Evolutionary conservation across 2,113 vertebrate species (phyloP).

Genomic region (Vimba vimba): DNA sequence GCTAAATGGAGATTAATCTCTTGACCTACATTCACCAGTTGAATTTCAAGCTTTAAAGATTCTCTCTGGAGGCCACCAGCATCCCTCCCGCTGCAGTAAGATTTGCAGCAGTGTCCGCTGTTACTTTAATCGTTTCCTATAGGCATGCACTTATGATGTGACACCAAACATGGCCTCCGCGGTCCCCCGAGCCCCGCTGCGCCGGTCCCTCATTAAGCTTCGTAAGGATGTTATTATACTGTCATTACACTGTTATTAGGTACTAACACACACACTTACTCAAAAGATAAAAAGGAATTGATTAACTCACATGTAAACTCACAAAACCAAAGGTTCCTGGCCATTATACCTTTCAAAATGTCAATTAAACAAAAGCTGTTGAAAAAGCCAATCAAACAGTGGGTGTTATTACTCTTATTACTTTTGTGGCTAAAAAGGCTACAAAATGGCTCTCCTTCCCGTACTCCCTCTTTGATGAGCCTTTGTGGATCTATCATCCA

Average conservation of each 20-base stretch:
- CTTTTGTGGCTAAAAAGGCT: slow-evolving; percentile 1
- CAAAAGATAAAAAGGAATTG: slow-evolving; percentile 4
- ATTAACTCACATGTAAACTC: slow-evolving; percentile 6
- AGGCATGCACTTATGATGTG: slow-evolving; percentile 50
- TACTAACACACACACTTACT: slow-evolving; percentile 21
- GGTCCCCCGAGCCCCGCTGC: slow-evolving; percentile 24
- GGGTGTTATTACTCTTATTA: not conserved
- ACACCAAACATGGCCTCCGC: slow-evolving; percentile 31
- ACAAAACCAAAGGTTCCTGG: not conserved
- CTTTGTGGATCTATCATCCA: slow-evolving; percentile 27
- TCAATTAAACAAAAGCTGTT: slow-evolving; percentile 21
- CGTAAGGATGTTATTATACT: slow-evolving; percentile 53
- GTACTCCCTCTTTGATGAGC: slow-evolving; percentile 18
- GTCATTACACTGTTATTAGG: slow-evolving; percentile 53
- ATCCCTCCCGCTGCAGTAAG: slow-evolving; percentile 18
- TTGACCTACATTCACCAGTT: slow-evolving; percentile 46
- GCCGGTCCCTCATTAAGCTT: slow-evolving; percentile 41
- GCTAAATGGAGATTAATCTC: slow-evolving; percentile 48
- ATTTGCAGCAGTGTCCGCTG: slow-evolving; percentile 40
- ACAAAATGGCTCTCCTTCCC: not conserved
- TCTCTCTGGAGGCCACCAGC: slow-evolving; percentile 9
- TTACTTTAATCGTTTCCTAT: slow-evolving; percentile 54
- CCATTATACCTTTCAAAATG: slow-evolving; percentile 30
- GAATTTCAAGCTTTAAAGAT: slow-evolving; percentile 39
- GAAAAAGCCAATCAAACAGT: slow-evolving; percentile 43